Percentiles rank a stretch among this genome's conserved stretches.
Conservation (phyloP, 2,113 vertebrate genomes). For the Callionymus lyra region DNA sequence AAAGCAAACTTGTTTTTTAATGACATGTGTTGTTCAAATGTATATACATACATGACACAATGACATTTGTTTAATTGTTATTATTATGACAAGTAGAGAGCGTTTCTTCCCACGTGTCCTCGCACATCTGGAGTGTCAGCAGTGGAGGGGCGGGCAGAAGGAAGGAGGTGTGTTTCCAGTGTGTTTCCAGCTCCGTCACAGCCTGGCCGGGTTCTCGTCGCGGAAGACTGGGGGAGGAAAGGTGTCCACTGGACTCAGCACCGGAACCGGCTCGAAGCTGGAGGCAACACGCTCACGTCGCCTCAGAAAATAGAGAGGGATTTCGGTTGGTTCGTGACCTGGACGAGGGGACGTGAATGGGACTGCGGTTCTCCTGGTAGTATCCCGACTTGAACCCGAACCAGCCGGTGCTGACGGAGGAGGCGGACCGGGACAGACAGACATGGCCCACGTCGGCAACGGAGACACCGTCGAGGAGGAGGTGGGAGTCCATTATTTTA, state of each 20-base stretch:
- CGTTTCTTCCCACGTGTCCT: no score
- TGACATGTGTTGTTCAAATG: neutral
- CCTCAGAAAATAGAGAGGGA: neutral
- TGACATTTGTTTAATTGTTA: neutral
- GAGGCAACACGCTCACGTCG: neutral
- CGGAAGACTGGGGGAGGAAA: no score
- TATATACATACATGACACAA: no score
- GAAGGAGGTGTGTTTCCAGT: neutral
- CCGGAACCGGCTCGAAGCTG: neutral
- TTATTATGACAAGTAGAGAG: neutral
- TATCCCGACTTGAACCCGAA: neutral
- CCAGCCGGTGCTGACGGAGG: constrained; percentile 10
- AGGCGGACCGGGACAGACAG: neutral
- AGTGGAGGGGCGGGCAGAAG: neutral
- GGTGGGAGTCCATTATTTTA: constrained; percentile 17
- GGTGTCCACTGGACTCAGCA: neutral
- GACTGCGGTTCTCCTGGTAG: constrained; percentile 1
- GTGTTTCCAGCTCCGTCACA: neutral
- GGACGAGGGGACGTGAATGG: constrained; percentile 6
- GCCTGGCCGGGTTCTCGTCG: no score
- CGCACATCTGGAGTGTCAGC: neutral
- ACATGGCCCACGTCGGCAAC: constrained; percentile 52
- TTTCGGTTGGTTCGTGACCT: neutral
- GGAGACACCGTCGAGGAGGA: constrained; percentile 41
- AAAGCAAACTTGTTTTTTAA: neutral